Evolutionary conservation across 1,140 invertebrate species (phyloP), one percentile per base, ranked within the genome.

Genomic region (Rhagoletis zephyria): DNA sequence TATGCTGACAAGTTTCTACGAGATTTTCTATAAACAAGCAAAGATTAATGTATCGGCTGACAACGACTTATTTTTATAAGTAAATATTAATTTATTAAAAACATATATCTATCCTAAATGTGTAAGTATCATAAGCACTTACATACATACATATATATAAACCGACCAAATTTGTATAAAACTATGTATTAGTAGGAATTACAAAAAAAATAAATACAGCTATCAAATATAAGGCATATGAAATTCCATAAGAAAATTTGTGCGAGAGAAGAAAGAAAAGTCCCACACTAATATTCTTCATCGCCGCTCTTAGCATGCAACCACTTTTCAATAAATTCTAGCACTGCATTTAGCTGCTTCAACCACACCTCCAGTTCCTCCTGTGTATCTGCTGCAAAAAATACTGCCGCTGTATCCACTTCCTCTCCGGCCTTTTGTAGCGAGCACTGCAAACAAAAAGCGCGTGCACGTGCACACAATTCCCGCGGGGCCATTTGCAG

Each of bases 361-460:
- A 93, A 48, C 92, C 92, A 93, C 9, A 88, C 88, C 14, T 88
- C 40, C 0, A 93, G 87, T 65, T 93, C 90, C 0, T 64, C 1
- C n/a, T 91, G 90, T 6, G 89, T 90, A 6, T 93, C 92, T 3
- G 91, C 89, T 0, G 92, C 89, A 88, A 93, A 93, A 60, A 89
- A 90, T 12, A 90, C 87, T 4, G 81, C 67, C 12, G 85, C 42
- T 0, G 85, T 77, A 10, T 87, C 88, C 7, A 12, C 89, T 12
- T n/a, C 61, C 40, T 88, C 87, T 3, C 30, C 48, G 9, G n/a
- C 19, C 51, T 88, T 74, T 86, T 0, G 85, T 16, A 89, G 87
- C 30, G 40, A 14, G 3, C 88, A 90, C 5, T 89, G 89, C 51
- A 92, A 67, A 7, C 89, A 61, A 48, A 93, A 93, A 19, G 90